These are phyloP conservation scores for Euproctis similis DNA, from an alignment of 2,888 invertebrate species.

Conservation along the genomic window DNA sequence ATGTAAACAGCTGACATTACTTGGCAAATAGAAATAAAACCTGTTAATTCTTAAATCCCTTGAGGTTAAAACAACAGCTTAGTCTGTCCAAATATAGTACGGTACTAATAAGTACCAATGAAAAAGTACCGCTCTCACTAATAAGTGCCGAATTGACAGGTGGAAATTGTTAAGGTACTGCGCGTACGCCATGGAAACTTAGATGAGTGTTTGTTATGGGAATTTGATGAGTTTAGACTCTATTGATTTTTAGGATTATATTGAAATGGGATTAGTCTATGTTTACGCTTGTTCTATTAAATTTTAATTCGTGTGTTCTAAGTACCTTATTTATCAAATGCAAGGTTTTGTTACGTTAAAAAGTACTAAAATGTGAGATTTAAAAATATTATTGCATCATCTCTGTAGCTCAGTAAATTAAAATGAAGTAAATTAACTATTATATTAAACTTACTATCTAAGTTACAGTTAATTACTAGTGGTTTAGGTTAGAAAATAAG, in stretches of 20 bases:
- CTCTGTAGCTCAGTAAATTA: no score
- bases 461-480: no score
- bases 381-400: no score
- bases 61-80: constrained; percentile 71
- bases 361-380: no score
- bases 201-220: constrained; percentile 33
- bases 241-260: constrained; percentile 7
- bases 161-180: constrained; percentile 47
- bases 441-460: no score
- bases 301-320: no score
- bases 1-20: constrained; percentile 62
- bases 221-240: constrained; percentile 13
- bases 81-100: constrained; percentile 48
- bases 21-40: constrained; percentile 67
- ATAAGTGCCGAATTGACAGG: constrained; percentile 52
- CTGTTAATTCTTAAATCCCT: constrained; percentile 51
- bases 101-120: constrained; percentile 56
- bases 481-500: no score
- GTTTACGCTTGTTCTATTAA: no score
- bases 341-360: no score
- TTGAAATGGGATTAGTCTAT: no score
- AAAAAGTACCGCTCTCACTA: constrained; percentile 10
- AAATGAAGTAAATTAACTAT: no score
- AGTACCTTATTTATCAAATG: no score
- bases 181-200: constrained; percentile 46